A percentile compares a stretch with the other conserved stretches of the same genome.
Evolutionary conservation across 2,888 invertebrate genomes (phyloP).

Genomic region (Melieria omissa): DNA sequence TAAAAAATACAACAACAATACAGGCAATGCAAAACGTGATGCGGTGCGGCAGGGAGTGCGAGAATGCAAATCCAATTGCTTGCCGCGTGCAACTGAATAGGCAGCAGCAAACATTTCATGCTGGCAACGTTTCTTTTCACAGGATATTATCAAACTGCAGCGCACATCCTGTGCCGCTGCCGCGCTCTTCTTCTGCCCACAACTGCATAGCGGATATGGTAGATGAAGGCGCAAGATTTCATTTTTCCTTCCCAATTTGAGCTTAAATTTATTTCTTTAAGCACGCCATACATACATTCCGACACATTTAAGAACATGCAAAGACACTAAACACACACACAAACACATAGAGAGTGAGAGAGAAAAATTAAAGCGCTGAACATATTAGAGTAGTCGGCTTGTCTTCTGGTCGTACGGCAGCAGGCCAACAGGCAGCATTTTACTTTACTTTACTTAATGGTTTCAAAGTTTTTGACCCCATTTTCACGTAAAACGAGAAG

Average conservation of each 20-base stretch:
- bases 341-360: too few species aligned
- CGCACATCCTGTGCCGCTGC: conserved; percentile 15
- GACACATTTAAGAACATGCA: neutral
- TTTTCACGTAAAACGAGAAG: conserved; percentile 29
- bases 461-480: conserved; percentile 33
- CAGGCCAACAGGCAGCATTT: conserved; percentile 6
- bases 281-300: conserved; percentile 3
- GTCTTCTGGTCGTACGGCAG: too few species aligned
- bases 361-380: too few species aligned
- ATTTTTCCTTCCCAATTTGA: neutral
- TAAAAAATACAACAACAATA: neutral
- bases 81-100: neutral
- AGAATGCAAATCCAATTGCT: conserved; percentile 5
- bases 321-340: neutral
- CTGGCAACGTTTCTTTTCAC: neutral
- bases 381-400: too few species aligned
- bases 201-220: neutral
- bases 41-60: neutral
- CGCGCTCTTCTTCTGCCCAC: neutral
- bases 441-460: conserved; percentile 26
- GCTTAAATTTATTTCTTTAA: conserved; percentile 12
- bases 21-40: neutral
- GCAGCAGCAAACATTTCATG: neutral
- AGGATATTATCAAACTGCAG: conserved; percentile 31
- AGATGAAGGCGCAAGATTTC: neutral